Evolutionary conservation across 2,888 invertebrate species (phyloP).

Genomic region (Drosophila glabriapex): DNA sequence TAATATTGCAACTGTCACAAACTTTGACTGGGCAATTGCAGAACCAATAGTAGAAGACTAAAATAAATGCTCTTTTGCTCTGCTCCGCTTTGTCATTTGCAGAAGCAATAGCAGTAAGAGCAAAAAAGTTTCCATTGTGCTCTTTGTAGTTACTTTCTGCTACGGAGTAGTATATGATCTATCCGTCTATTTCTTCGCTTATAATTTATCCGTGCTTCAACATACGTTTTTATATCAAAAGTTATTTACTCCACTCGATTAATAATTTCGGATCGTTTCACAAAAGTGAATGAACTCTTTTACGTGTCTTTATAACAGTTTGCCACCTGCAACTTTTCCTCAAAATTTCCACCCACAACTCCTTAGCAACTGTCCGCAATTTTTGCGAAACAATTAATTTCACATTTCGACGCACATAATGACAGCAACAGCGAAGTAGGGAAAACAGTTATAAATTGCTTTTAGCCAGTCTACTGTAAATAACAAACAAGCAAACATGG

Average conservation of each 20-base stretch:
- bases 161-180: background rate
- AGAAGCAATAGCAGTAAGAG: too few relatives aligned
- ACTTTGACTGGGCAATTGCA: background rate
- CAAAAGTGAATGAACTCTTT: background rate
- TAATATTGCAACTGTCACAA: too few relatives aligned
- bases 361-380: conserved; percentile 17
- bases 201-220: background rate
- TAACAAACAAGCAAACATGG: conserved; percentile 27
- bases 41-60: background rate
- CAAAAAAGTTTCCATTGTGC: background rate
- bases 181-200: background rate
- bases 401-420: conserved; percentile 44
- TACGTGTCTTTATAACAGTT: background rate
- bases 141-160: background rate
- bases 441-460: conserved; percentile 53
- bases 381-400: conserved; percentile 39
- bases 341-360: background rate
- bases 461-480: conserved; percentile 43
- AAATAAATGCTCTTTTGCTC: background rate
- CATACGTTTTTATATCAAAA: background rate
- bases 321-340: too few relatives aligned
- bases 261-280: background rate
- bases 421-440: conserved; percentile 7
- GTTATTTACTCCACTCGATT: background rate
- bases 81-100: too few relatives aligned